Percentiles rank a stretch among this genome's conserved stretches.
phyloP scores from a whole-genome alignment of 2,797 vertebrate genomes.

The Caiman crocodilus region DNA sequence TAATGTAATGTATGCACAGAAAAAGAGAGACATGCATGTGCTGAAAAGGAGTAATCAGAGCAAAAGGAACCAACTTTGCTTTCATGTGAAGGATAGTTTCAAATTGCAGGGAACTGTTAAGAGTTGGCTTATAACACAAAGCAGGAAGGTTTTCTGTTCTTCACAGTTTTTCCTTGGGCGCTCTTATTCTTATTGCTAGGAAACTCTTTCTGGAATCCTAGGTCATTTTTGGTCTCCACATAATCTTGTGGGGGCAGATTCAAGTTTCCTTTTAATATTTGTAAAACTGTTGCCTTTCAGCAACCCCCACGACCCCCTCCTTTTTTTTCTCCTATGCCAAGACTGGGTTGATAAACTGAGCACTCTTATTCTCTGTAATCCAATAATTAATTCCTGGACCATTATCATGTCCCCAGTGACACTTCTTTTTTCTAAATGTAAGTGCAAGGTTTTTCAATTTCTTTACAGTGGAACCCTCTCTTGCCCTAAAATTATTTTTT shows the following conservation, averaged over 20 bases:
- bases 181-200: slow-evolving; percentile 1
- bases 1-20: neutral
- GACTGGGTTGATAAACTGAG: neutral
- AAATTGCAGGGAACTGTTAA: slow-evolving; percentile 44
- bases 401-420: neutral
- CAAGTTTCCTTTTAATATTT: neutral
- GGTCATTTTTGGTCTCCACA: slow-evolving; percentile 35
- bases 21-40: neutral
- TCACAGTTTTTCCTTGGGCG: slow-evolving; percentile 8
- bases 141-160: slow-evolving; percentile 15
- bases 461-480: accelerated
- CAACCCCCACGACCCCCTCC: neutral
- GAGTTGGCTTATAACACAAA: slow-evolving; percentile 56
- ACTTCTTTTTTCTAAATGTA: slow-evolving; percentile 3
- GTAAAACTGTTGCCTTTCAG: slow-evolving; percentile 20
- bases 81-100: slow-evolving; percentile 46
- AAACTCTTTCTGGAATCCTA: slow-evolving; percentile 41
- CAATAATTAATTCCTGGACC: neutral
- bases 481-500: neutral
- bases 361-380: slow-evolving; percentile 19
- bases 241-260: neutral
- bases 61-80: slow-evolving; percentile 33
- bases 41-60: slow-evolving; percentile 34
- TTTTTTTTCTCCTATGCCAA: neutral
- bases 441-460: neutral